Conservation (phyloP, 2,113 vertebrate species). For the Ursus arctos region DNA sequence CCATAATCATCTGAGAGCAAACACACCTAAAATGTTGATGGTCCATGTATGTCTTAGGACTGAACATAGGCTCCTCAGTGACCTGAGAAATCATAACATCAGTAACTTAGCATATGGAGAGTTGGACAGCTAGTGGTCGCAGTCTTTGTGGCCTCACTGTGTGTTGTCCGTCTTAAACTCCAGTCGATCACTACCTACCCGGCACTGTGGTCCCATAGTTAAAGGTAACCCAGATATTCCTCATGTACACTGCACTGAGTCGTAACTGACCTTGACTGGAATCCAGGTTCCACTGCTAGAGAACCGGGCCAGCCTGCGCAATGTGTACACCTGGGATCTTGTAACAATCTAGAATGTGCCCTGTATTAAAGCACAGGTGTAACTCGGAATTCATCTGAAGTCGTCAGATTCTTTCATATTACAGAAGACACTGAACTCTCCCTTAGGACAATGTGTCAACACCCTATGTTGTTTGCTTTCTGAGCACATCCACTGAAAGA, state of each 20-base stretch:
- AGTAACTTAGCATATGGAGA: background rate
- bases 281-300: background rate
- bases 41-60: background rate
- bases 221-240: background rate
- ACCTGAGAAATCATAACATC: background rate
- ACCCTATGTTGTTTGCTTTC: background rate
- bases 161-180: background rate
- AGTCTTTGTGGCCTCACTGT: background rate
- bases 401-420: no score
- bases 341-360: no score
- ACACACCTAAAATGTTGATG: background rate
- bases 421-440: background rate
- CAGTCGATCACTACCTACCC: background rate
- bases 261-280: background rate
- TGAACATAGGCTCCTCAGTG: background rate
- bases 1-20: background rate
- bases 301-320: background rate
- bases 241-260: fast-evolving
- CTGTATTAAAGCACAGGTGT: background rate
- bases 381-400: background rate
- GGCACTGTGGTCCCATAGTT: background rate
- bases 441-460: no score
- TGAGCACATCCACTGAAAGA: background rate
- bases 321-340: background rate
- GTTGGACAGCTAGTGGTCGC: background rate